These are phyloP conservation scores for Mythimna vitellina DNA, from an alignment of 2,888 invertebrate genomes.

Conservation along the genomic window DNA sequence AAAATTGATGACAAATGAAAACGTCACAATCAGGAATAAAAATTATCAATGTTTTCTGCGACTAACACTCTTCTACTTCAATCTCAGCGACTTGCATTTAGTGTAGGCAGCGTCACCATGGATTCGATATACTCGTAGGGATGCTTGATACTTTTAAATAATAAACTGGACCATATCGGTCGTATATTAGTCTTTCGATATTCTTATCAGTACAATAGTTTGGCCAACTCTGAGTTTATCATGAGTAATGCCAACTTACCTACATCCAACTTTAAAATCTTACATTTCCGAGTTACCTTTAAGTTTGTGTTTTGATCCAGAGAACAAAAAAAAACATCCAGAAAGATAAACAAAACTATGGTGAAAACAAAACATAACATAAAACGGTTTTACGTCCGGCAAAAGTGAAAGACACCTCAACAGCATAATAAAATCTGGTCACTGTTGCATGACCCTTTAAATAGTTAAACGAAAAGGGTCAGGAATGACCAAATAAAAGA, in stretches of 20 bases:
- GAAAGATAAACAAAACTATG: neutral
- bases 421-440: slow-evolving; percentile 29
- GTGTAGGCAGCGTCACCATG: slow-evolving; percentile 23
- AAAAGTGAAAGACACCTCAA: slow-evolving; percentile 23
- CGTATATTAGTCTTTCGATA: neutral
- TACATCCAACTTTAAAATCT: no score
- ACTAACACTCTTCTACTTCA: slow-evolving; percentile 16
- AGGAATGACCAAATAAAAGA: slow-evolving; percentile 6
- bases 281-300: neutral
- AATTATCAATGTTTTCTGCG: neutral
- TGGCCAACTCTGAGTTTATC: neutral
- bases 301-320: neutral
- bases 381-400: slow-evolving; percentile 11
- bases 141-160: slow-evolving; percentile 4
- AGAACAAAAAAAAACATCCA: neutral
- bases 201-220: neutral
- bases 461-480: slow-evolving; percentile 48
- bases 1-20: neutral
- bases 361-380: slow-evolving; percentile 26
- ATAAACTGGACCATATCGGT: neutral
- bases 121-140: slow-evolving; percentile 28
- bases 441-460: slow-evolving; percentile 24
- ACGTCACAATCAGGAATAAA: neutral
- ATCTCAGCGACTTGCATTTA: slow-evolving; percentile 11
- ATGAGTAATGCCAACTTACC: no score